Percentiles rank a stretch among this genome's conserved stretches.
Evolutionary conservation across 2,888 invertebrate genomes (phyloP).

Genomic region (Crocallis elinguaria): DNA sequence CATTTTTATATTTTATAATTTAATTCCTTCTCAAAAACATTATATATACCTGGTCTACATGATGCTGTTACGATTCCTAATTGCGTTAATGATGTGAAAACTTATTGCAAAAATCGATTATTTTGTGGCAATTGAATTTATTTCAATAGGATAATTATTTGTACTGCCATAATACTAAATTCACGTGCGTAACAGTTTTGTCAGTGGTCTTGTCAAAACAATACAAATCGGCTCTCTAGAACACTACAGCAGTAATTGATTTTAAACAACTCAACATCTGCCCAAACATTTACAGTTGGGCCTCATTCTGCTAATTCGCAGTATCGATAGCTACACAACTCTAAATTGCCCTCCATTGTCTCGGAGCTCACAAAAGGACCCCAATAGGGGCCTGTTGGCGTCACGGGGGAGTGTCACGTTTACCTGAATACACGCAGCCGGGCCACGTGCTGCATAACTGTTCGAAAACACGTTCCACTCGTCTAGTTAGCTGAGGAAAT

Average conservation of each 20-base stretch:
- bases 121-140: too few species aligned
- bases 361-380: not conserved
- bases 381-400: not conserved
- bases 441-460: conserved; percentile 1
- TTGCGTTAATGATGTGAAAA: too few species aligned
- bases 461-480: not conserved
- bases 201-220: not conserved
- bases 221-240: not conserved
- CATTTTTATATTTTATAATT: too few species aligned
- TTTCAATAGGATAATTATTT: too few species aligned
- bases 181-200: not conserved
- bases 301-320: not conserved
- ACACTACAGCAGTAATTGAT: not conserved
- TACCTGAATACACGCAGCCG: not conserved
- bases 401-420: conserved; percentile 2
- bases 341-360: not conserved
- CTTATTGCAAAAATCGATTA: too few species aligned
- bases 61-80: too few species aligned
- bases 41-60: too few species aligned
- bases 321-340: not conserved
- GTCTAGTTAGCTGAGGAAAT: conserved; percentile 5
- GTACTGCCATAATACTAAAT: too few species aligned
- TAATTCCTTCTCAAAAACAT: too few species aligned
- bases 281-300: not conserved
- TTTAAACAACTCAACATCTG: conserved; percentile 8